Evolutionary conservation across 2,888 invertebrate genomes (phyloP), one percentile per base, ranked within the genome.

Genomic region (Hetaerina titia): DNA sequence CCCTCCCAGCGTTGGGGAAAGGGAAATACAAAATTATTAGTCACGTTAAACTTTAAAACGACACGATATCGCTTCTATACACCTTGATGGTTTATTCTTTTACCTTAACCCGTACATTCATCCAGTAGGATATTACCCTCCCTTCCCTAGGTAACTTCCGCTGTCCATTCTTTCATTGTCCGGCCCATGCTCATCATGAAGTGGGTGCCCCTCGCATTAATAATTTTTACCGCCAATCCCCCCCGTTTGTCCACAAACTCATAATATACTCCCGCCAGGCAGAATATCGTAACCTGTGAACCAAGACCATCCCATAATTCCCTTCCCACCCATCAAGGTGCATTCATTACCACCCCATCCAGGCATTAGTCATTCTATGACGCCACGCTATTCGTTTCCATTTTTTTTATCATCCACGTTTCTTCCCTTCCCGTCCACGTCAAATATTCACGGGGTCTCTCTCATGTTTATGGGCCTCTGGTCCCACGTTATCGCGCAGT

Each of bases 51-150:
- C 81, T 81, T 81, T 81, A 81, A 81, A 81, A 81, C 81, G 81
- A 81, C 81, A 81, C 81, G 81, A 81, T 81, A 81, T 81, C 81
- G 25, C 81, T 81, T 81, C 81, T 81, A 81, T 25, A 25, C 13
- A 31, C 81, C 81, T n/a, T 31, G 31, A 13, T 11, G 81, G 25
- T 81, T 81, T 81, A 81, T 81, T 81, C 81, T 81, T 81, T 81
- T 81, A 81, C 13, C 81, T 25, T 15, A 22, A 81, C 81, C 13
- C 81, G 81, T n/a, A 31, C 31, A 81, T 31, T 81, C 81, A 81
- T 81, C 81, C 25, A 81, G 81, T 31, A 81, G 25, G 81, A 81
- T 31, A 81, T 31, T 31, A 81, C 31, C 81, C 81, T 13, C 81
- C 31, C 81, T 11, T 31, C 13, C 11, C 31, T 13, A 22, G 2